Conservation (phyloP, 92 coral and sea anemone genomes). For the Desmophyllum pertusum region DNA sequence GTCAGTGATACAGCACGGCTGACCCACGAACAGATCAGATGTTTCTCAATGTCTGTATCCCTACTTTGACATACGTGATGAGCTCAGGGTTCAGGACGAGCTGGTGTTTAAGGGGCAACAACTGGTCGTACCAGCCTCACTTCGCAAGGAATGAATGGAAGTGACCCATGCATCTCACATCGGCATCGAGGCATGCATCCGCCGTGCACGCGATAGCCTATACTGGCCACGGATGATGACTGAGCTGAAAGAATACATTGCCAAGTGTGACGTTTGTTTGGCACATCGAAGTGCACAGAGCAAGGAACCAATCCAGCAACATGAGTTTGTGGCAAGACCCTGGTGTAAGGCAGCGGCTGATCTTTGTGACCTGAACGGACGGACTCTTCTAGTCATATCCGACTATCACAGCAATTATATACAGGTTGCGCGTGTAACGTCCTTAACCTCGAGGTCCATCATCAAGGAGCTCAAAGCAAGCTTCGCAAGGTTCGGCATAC, state of each 20-base stretch:
- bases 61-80: constrained; percentile 29
- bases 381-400: constrained; percentile 35
- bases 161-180: constrained; percentile 32
- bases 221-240: constrained; percentile 56
- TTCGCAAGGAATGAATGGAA: constrained; percentile 44
- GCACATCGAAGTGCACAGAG: neutral
- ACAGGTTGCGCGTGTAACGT: constrained; percentile 26
- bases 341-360: constrained; percentile 50
- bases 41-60: constrained; percentile 14
- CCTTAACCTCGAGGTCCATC: constrained; percentile 22
- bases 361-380: constrained; percentile 36
- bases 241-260: no score
- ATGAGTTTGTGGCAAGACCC: constrained; percentile 37
- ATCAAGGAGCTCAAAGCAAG: constrained; percentile 36
- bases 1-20: constrained; percentile 20
- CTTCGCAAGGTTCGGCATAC: constrained; percentile 44
- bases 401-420: constrained; percentile 50
- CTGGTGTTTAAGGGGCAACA: constrained; percentile 53
- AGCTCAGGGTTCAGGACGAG: constrained; percentile 40
- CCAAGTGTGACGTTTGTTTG: constrained; percentile 39
- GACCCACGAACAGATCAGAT: constrained; percentile 31
- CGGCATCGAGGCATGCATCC: no score
- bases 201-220: constrained; percentile 44
- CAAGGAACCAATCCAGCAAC: constrained; percentile 45
- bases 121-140: constrained; percentile 55